Percentiles rank a stretch among this genome's conserved stretches.
Conservation (phyloP, 2,888 invertebrate species). For the Drosophila mercatorum region DNA sequence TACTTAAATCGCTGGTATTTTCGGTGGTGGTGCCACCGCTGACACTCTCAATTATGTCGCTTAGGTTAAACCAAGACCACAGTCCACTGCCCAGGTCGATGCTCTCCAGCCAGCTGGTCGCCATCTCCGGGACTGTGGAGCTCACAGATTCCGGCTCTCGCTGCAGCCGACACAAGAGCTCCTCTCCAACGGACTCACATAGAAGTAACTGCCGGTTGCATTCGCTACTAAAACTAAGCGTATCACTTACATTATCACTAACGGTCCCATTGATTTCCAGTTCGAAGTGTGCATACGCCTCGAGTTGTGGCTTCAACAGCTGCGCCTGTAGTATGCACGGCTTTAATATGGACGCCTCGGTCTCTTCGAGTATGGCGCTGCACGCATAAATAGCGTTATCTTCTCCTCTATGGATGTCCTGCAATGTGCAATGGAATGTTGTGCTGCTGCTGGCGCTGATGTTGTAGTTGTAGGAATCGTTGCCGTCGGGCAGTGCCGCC, state of each 20-base stretch:
- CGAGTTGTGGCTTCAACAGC: slow-evolving; percentile 71
- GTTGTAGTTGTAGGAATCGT: slow-evolving; percentile 20
- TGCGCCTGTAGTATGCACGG: slow-evolving; percentile 73
- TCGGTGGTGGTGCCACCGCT: slow-evolving; percentile 28
- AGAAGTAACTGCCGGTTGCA: slow-evolving; percentile 44
- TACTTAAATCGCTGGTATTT: slow-evolving; percentile 38
- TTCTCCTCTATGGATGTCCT: slow-evolving; percentile 66
- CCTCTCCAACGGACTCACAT: slow-evolving; percentile 36
- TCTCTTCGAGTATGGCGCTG: slow-evolving; percentile 27
- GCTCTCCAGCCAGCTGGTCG: slow-evolving; percentile 44
- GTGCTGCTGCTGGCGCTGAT: slow-evolving; percentile 16
- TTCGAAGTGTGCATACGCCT: slow-evolving; percentile 82
- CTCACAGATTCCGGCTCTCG: background rate
- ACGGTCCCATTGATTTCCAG: slow-evolving; percentile 75
- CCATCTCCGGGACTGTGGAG: background rate
- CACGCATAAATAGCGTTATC: slow-evolving; percentile 70
- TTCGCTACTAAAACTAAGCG: slow-evolving; percentile 55
- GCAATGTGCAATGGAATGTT: slow-evolving; percentile 82
- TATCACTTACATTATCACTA: slow-evolving; percentile 71
- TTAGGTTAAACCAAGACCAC: slow-evolving; percentile 68
- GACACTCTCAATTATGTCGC: slow-evolving; percentile 49
- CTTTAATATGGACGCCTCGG: slow-evolving; percentile 15
- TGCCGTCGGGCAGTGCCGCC: slow-evolving; percentile 15
- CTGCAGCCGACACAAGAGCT: slow-evolving; percentile 46
- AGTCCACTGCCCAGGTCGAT: slow-evolving; percentile 58